A percentile compares a stretch with the other conserved stretches of the same genome.
Evolutionary conservation across 2,888 invertebrate species (phyloP).

Genomic region (Zaprionus bogoriensis): DNA sequence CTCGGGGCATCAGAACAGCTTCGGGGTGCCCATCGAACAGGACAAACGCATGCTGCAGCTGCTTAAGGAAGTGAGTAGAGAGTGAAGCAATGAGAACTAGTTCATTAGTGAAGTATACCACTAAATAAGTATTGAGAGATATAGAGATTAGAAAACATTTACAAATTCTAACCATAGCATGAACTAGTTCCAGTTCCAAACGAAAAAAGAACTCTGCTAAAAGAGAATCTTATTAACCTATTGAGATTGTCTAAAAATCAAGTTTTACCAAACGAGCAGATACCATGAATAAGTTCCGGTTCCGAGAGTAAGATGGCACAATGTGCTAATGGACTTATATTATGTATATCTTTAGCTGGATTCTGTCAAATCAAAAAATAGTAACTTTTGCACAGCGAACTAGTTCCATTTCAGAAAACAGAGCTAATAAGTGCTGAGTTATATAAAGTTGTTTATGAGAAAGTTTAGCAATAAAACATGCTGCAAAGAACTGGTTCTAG

Average conservation of each 20-base stretch:
- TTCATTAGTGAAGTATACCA: too few species aligned
- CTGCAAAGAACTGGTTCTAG: too few species aligned
- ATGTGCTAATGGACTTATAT: too few species aligned
- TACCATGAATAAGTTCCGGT: background rate
- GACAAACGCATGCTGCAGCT: constrained; percentile 83
- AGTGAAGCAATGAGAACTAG: background rate
- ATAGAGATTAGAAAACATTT: background rate
- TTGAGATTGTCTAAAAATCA: background rate
- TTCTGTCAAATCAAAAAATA: too few species aligned
- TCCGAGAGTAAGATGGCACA: background rate
- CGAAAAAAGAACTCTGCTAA: too few species aligned
- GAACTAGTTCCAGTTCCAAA: background rate
- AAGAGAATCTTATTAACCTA: too few species aligned
- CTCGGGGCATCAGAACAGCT: constrained; percentile 86
- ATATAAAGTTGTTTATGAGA: too few species aligned
- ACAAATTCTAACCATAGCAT: background rate
- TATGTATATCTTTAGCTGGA: background rate
- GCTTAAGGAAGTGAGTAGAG: constrained; percentile 75
- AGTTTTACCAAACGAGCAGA: background rate
- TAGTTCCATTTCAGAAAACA: too few species aligned
- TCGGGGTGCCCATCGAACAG: constrained; percentile 86
- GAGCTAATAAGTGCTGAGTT: too few species aligned
- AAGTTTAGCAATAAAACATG: too few species aligned
- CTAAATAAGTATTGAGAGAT: background rate
- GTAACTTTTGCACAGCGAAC: too few species aligned